Conservation (phyloP, 1,140 invertebrate genomes). For the Ooceraea biroi region DNA sequence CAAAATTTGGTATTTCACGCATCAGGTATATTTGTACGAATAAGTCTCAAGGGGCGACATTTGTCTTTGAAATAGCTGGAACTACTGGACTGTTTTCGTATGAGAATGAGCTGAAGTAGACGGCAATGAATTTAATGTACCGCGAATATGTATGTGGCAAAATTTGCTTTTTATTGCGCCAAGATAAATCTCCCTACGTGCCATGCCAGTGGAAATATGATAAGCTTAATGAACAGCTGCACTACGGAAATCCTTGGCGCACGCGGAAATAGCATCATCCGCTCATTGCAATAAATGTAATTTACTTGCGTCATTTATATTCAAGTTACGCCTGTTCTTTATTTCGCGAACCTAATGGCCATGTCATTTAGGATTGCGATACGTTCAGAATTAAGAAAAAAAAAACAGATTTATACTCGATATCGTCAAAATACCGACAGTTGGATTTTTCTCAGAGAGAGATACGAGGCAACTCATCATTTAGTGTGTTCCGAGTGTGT, state of each 20-base stretch:
- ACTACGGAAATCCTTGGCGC: slow-evolving; percentile 18
- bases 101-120: background rate
- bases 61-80: background rate
- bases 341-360: background rate
- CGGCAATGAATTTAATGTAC: slow-evolving; percentile 27
- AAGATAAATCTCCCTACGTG: slow-evolving; percentile 6
- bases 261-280: background rate
- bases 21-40: no score
- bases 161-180: background rate
- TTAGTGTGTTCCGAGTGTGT: background rate
- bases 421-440: background rate
- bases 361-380: no score
- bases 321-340: background rate
- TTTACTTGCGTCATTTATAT: background rate
- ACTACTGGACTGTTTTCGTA: background rate
- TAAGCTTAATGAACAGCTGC: slow-evolving; percentile 16
- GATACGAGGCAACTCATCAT: background rate
- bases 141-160: background rate
- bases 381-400: no score
- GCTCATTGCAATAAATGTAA: background rate
- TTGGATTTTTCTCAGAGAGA: background rate
- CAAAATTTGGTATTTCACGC: background rate
- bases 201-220: slow-evolving; percentile 13
- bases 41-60: background rate
- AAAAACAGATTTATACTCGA: no score